A percentile compares a stretch with the other conserved stretches of the same genome.
Evolutionary conservation across 1,140 invertebrate species (phyloP).

Genomic region (Drosophila erecta): DNA sequence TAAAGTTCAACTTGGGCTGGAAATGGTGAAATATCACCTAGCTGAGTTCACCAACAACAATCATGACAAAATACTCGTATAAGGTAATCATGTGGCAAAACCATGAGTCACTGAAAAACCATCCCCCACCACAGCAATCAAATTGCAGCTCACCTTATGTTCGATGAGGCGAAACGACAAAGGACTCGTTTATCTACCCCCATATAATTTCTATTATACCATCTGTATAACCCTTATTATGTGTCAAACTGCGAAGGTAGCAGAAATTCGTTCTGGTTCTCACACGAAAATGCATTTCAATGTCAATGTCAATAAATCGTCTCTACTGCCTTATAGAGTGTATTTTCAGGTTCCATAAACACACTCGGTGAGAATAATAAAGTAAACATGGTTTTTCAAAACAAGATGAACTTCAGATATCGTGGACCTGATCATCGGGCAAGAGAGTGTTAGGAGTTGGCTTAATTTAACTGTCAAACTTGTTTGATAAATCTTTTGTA

Average conservation of each 20-base stretch:
- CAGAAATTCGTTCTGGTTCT: slow-evolving; percentile 15
- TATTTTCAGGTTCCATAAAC: neutral
- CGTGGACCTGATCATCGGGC: no score
- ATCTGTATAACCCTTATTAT: slow-evolving; percentile 30
- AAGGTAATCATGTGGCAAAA: neutral
- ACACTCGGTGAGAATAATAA: neutral
- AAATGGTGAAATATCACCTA: slow-evolving; percentile 8
- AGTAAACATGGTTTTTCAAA: no score
- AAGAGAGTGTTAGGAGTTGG: no score
- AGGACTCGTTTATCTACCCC: slow-evolving; percentile 16
- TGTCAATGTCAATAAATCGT: slow-evolving; percentile 62
- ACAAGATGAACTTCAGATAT: no score
- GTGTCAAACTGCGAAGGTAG: slow-evolving; percentile 5
- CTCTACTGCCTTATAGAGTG: slow-evolving; percentile 13
- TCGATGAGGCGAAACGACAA: slow-evolving; percentile 16
- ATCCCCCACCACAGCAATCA: neutral
- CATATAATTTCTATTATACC: neutral
- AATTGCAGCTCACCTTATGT: neutral
- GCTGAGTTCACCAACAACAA: slow-evolving; percentile 3
- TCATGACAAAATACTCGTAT: slow-evolving; percentile 6
- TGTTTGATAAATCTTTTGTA: no score
- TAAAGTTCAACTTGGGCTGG: slow-evolving; percentile 11
- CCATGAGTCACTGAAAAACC: slow-evolving; percentile 13
- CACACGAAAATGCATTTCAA: slow-evolving; percentile 62
- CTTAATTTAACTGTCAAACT: no score